Percentiles rank a stretch among this genome's conserved stretches.
Evolutionary conservation across 2,888 invertebrate genomes (phyloP).

Genomic region (Oscheius sp.): DNA sequence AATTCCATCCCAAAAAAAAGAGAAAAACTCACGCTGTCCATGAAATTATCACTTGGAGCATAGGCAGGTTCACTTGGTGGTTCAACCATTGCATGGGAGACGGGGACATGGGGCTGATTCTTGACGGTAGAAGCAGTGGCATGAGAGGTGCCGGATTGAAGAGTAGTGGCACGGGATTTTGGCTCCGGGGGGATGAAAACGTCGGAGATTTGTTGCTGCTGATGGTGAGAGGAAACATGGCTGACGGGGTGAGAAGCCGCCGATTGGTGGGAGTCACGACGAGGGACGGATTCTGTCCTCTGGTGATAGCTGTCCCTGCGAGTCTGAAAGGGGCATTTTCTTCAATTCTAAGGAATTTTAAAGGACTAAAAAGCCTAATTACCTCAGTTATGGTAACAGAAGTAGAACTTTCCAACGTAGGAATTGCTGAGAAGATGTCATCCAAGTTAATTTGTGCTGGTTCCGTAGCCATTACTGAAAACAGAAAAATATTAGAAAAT

Average conservation of each 20-base stretch:
- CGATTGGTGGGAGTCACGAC: not conserved
- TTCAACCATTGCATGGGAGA: slow-evolving; percentile 17
- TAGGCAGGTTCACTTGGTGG: slow-evolving; percentile 17
- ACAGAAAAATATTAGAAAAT: not conserved
- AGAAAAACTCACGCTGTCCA: slow-evolving; percentile 20
- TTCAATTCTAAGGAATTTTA: too few relatives aligned
- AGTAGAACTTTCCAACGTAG: slow-evolving; percentile 31
- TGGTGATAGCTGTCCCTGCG: slow-evolving; percentile 2
- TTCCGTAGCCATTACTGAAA: slow-evolving; percentile 27
- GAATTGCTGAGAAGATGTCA: slow-evolving; percentile 49
- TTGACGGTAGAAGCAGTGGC: slow-evolving; percentile 27
- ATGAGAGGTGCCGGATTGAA: not conserved
- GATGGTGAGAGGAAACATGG: slow-evolving; percentile 5
- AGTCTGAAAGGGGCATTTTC: too few relatives aligned
- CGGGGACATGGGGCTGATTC: slow-evolving; percentile 15
- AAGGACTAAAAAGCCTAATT: too few relatives aligned
- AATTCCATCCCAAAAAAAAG: not conserved
- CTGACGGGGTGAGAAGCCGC: slow-evolving; percentile 21
- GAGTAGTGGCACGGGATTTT: slow-evolving; percentile 24
- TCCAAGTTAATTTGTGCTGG: slow-evolving; percentile 50
- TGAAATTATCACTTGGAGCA: slow-evolving; percentile 12
- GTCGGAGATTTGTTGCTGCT: not conserved
- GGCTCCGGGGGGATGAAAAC: slow-evolving; percentile 34
- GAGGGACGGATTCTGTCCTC: not conserved
- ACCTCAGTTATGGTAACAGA: slow-evolving; percentile 18